phyloP scores from a whole-genome alignment of 1,140 invertebrate genomes.

The Grapholita molesta region DNA sequence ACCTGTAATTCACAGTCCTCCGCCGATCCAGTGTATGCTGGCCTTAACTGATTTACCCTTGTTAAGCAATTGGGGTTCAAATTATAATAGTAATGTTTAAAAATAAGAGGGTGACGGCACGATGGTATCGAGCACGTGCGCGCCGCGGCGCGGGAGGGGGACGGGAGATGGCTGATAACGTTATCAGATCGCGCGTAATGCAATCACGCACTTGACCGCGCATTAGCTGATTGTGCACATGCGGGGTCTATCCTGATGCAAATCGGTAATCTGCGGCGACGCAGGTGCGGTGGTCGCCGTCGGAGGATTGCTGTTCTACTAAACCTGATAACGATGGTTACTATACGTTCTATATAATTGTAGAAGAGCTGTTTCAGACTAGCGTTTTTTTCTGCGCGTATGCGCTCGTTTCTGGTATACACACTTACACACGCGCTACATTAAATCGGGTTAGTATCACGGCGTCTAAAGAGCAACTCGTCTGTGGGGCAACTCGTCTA shows the following conservation, averaged over 20 bases:
- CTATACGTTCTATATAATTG: too few relatives aligned
- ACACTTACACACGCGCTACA: too few relatives aligned
- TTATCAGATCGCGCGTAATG: conserved; percentile 4
- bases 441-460: too few relatives aligned
- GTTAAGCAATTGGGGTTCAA: neutral
- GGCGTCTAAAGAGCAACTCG: too few relatives aligned
- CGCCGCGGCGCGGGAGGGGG: neutral
- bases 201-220: conserved; percentile 16
- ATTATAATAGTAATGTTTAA: neutral
- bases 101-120: neutral
- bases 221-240: conserved; percentile 7
- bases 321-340: too few relatives aligned
- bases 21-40: neutral
- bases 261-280: neutral
- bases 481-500: too few relatives aligned
- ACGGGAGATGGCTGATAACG: neutral
- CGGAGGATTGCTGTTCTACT: too few relatives aligned
- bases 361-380: too few relatives aligned
- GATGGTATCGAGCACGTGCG: neutral
- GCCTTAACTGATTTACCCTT: neutral
- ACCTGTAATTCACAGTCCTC: neutral
- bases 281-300: neutral
- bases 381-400: too few relatives aligned
- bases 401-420: too few relatives aligned
- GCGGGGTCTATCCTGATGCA: conserved; percentile 4